Evolutionary conservation across 2,113 vertebrate species (phyloP).

Genomic region (Pluvialis apricaria): DNA sequence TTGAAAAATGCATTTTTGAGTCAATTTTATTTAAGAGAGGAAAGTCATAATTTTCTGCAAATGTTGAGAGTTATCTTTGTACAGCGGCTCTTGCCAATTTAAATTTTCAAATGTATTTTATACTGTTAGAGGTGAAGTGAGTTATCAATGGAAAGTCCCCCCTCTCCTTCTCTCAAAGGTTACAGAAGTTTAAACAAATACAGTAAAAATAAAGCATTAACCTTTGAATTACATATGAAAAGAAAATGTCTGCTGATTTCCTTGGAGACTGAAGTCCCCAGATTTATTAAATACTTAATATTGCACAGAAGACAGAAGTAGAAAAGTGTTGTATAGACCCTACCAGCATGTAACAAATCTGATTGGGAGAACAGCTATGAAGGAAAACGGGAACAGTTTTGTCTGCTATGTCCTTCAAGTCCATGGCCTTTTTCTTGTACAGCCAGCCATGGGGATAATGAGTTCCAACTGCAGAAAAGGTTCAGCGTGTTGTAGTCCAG

Average conservation of each 20-base stretch:
- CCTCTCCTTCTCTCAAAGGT: neutral
- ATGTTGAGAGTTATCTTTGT: neutral
- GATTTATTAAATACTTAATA: neutral
- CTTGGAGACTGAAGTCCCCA: neutral
- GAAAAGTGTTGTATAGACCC: neutral
- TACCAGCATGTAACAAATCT: neutral
- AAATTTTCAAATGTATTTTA: neutral
- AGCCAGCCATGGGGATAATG: neutral
- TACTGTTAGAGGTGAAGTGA: neutral
- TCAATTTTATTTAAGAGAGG: conserved; percentile 5
- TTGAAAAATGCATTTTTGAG: neutral
- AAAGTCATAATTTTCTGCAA: neutral
- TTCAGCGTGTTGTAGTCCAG: neutral
- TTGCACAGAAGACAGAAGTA: neutral
- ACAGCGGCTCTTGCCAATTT: neutral
- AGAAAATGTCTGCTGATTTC: neutral
- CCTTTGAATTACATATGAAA: neutral
- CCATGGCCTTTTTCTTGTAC: neutral
- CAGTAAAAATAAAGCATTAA: neutral
- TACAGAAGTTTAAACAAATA: neutral
- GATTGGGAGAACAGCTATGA: neutral
- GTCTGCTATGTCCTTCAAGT: neutral
- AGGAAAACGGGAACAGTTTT: neutral
- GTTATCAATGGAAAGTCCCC: neutral
- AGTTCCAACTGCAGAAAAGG: neutral